These are phyloP conservation scores for Lanistes nyassanus DNA, from an alignment of 1,140 invertebrate species.

Conservation along the genomic window DNA sequence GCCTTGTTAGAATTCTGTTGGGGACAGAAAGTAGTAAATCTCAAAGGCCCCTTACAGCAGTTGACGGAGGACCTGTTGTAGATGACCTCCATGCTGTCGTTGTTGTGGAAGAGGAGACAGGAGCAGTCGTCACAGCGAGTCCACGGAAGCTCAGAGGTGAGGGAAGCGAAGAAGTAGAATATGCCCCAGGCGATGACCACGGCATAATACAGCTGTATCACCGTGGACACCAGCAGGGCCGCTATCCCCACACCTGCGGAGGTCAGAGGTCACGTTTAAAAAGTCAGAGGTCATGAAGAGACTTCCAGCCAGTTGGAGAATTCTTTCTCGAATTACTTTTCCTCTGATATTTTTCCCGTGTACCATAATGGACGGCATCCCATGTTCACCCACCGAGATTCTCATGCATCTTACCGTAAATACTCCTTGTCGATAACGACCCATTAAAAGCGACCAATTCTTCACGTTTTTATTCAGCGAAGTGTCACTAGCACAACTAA, in stretches of 20 bases:
- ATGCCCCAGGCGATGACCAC: slow-evolving; percentile 66
- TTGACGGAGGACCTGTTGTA: slow-evolving; percentile 15
- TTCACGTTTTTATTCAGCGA: background rate
- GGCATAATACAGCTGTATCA: slow-evolving; percentile 68
- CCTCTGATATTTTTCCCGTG: no score
- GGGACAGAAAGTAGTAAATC: background rate
- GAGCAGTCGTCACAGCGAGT: slow-evolving; percentile 55
- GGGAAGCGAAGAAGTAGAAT: slow-evolving; percentile 63
- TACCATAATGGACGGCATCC: no score
- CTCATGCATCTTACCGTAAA: no score
- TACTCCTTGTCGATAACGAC: no score
- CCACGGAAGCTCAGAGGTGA: slow-evolving; percentile 60
- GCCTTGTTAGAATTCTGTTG: background rate
- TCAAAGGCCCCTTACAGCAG: slow-evolving; percentile 20
- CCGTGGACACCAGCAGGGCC: slow-evolving; percentile 70
- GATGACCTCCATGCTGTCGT: background rate
- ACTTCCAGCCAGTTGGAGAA: no score
- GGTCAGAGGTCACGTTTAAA: background rate
- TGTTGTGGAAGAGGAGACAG: slow-evolving; percentile 27
- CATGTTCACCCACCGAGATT: no score
- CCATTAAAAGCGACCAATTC: background rate
- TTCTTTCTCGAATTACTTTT: no score
- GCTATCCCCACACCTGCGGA: slow-evolving; percentile 79
- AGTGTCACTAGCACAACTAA: background rate
- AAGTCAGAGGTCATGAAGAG: background rate